Evolutionary conservation across 2,888 invertebrate genomes (phyloP).

Genomic region (Polymixis flavicincta): DNA sequence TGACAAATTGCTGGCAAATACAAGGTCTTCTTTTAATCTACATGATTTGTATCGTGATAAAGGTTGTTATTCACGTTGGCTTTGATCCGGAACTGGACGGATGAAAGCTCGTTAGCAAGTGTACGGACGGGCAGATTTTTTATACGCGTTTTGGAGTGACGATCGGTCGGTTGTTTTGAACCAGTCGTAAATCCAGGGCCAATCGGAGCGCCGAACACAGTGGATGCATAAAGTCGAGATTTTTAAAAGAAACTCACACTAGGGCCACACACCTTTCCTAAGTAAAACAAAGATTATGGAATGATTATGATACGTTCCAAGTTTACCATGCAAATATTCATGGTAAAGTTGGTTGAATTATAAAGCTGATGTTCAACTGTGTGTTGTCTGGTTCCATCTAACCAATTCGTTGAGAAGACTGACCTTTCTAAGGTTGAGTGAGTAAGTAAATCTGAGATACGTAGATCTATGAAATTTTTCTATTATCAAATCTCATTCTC

Average conservation of each 20-base stretch:
- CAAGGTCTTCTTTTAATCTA: constrained; percentile 39
- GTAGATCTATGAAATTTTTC: too few relatives aligned
- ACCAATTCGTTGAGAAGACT: neutral
- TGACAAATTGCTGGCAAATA: constrained; percentile 45
- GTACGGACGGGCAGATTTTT: neutral
- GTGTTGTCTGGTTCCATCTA: neutral
- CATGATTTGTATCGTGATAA: constrained; percentile 41
- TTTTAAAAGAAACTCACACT: too few relatives aligned
- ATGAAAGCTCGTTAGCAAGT: constrained; percentile 31
- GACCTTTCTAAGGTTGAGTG: neutral
- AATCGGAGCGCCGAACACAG: too few relatives aligned
- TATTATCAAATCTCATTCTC: neutral
- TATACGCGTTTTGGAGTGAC: neutral
- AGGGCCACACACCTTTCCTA: neutral
- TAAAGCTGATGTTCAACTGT: neutral
- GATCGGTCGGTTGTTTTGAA: neutral
- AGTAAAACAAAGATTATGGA: neutral
- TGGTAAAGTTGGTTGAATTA: too few relatives aligned
- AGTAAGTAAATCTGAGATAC: neutral
- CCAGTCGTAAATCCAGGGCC: too few relatives aligned
- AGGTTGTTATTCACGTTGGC: constrained; percentile 20
- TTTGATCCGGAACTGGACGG: constrained; percentile 14
- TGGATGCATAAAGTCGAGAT: too few relatives aligned
- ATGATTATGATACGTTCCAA: neutral
- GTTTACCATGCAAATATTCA: neutral